Percentiles rank a stretch among this genome's conserved stretches.
Evolutionary conservation across 2,888 invertebrate species (phyloP).

Genomic region (Doris montereyensis): DNA sequence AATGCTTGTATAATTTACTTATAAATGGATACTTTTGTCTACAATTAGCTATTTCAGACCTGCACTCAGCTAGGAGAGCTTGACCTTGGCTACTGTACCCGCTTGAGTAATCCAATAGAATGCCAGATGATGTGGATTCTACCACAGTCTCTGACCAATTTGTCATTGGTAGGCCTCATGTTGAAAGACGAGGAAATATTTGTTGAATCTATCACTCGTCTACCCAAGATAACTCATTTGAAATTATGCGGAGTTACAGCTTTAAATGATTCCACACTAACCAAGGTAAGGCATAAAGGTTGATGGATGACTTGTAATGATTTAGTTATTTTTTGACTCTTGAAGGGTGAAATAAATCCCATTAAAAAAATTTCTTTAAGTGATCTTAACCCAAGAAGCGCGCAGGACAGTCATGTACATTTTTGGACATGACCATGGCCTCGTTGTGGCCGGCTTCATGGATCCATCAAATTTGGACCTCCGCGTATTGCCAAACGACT

Average conservation of each 20-base stretch:
- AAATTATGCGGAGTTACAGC: conserved; percentile 66
- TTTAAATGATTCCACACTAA: conserved; percentile 62
- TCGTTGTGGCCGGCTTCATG: too few relatives aligned
- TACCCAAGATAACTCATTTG: conserved; percentile 53
- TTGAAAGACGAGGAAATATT: conserved; percentile 59
- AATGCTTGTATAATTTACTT: too few relatives aligned
- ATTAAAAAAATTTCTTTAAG: too few relatives aligned
- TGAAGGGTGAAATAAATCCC: too few relatives aligned
- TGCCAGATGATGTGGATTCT: conserved; percentile 59
- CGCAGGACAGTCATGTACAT: too few relatives aligned
- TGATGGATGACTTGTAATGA: too few relatives aligned
- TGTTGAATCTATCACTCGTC: conserved; percentile 59
- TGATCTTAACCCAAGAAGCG: too few relatives aligned
- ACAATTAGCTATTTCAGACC: conserved; percentile 64
- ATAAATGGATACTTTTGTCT: too few relatives aligned
- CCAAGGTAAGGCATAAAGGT: conserved; percentile 60
- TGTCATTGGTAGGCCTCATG: conserved; percentile 65
- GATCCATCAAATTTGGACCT: too few relatives aligned
- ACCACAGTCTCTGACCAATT: conserved; percentile 57
- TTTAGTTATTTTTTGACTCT: too few relatives aligned
- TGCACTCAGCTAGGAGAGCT: conserved; percentile 58
- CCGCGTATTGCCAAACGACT: too few relatives aligned
- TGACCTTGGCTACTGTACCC: conserved; percentile 66
- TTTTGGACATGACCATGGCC: too few relatives aligned
- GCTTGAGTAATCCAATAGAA: conserved; percentile 52